Base-by-base conservation (phyloP, 1,140 invertebrate species). In the Sycobia sp. region DNA sequence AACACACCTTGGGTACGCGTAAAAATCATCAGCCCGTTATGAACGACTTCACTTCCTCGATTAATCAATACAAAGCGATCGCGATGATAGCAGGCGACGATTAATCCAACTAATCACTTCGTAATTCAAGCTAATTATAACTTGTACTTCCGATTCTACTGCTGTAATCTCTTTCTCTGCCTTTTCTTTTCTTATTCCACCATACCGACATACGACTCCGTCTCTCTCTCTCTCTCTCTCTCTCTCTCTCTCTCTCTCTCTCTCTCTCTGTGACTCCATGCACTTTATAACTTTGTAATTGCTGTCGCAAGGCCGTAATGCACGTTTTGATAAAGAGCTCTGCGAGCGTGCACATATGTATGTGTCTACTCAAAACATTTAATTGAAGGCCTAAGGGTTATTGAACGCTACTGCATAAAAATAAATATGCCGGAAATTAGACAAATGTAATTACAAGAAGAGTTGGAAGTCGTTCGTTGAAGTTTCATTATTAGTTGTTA, bases 261-360 rank as follows among this genome's bases (percentile, higher is more conserved):
- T 41, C 18, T 43, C 39, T 43, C 14, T 14, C 39, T 43, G 14
- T 4, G 8, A 14, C 3, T 8, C n/a, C 32, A 7, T 7, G 32
- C 32, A 11, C 11, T 34, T 7, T 34, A 34, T 34, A 34, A 11
- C 32, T 34, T 39, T 39, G 20, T 3, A 23, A 13, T 1, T 5
- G 23, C 7, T 27, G 29, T 25, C n/a, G 14, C n/a, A 16, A 23
- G 5, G 27, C 46, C 25, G 46, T 14, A 39, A 29, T 27, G 22
- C 20, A 49, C 46, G n/a, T n/a, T n/a, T 29, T 49, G 46, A 49
- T 49, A 27, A 49, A 49, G 46, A 49, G 46, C 46, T n/a, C n/a
- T n/a, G n/a, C n/a, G n/a, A n/a, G n/a, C n/a, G n/a, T n/a, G n/a
- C n/a, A 10, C 1, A 7, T 8, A n/a, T 46, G 44, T 23, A 13